phyloP scores from a whole-genome alignment of 2,888 invertebrate species.

The Parasteatoda lunata region DNA sequence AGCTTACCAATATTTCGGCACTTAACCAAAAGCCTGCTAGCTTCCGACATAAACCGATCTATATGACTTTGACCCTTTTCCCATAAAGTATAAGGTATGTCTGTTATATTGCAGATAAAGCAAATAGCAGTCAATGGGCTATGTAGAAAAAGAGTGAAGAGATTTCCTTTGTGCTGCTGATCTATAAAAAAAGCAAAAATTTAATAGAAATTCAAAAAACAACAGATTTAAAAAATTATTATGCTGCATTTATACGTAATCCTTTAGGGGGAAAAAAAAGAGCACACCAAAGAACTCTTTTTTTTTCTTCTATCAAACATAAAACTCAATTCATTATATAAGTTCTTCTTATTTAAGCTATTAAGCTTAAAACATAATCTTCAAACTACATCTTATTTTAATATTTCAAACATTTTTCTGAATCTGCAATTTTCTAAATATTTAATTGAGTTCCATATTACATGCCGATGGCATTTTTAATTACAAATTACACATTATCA shows the following conservation, averaged over 20 bases:
- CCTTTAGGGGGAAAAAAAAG: not conserved
- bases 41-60: constrained; percentile 91
- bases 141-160: constrained; percentile 96
- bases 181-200: constrained; percentile 74
- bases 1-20: constrained; percentile 84
- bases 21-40: constrained; percentile 86
- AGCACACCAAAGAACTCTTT: no score
- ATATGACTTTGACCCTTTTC: constrained; percentile 90
- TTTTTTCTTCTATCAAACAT: no score
- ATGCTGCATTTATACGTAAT: not conserved
- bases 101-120: constrained; percentile 90
- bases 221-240: not conserved
- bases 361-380: no score
- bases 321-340: no score
- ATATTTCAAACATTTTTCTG: no score
- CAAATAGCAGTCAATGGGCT: constrained; percentile 94
- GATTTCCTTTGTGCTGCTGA: constrained; percentile 82
- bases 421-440: no score
- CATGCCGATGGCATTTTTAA: no score
- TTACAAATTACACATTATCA: no score
- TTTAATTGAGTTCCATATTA: no score
- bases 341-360: no score
- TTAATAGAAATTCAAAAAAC: not conserved
- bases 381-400: no score
- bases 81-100: constrained; percentile 90